phyloP scores from a whole-genome alignment of 2,797 vertebrate genomes.

The Gadopsis bispinosus region DNA sequence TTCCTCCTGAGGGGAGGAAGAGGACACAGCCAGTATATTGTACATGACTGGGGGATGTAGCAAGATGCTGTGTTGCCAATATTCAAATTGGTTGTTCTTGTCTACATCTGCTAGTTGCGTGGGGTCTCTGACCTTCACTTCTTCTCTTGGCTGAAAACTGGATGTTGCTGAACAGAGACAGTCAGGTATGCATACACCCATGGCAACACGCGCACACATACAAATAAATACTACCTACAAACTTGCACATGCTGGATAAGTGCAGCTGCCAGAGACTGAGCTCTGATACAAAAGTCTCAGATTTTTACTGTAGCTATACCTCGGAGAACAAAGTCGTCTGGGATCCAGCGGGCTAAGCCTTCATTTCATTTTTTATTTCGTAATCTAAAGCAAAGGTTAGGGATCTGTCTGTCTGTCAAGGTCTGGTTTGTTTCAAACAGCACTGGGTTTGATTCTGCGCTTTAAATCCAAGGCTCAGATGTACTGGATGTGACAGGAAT shows the following conservation, averaged over 20 bases:
- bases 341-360: conserved; percentile 30
- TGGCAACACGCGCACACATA: conserved; percentile 18
- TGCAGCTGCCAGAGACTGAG: conserved; percentile 25
- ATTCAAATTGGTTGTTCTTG: conserved; percentile 15
- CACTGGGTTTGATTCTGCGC: conserved; percentile 19
- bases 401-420: conserved; percentile 12
- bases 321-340: conserved; percentile 42
- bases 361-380: conserved; percentile 32
- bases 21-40: conserved; percentile 18
- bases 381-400: conserved; percentile 37
- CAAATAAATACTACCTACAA: conserved; percentile 7
- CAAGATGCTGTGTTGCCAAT: not conserved
- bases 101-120: conserved; percentile 26
- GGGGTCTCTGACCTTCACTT: conserved; percentile 16
- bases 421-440: conserved; percentile 48
- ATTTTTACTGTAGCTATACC: conserved; percentile 19
- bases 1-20: conserved; percentile 11
- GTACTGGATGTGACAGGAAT: conserved; percentile 17
- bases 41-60: conserved; percentile 15
- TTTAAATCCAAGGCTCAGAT: not conserved
- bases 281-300: conserved; percentile 6
- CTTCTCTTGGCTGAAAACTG: conserved; percentile 13
- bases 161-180: not conserved
- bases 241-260: conserved; percentile 1
- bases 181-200: conserved; percentile 11